phyloP scores from a whole-genome alignment of 2,113 vertebrate genomes.

The Periophthalmus modestus region DNA sequence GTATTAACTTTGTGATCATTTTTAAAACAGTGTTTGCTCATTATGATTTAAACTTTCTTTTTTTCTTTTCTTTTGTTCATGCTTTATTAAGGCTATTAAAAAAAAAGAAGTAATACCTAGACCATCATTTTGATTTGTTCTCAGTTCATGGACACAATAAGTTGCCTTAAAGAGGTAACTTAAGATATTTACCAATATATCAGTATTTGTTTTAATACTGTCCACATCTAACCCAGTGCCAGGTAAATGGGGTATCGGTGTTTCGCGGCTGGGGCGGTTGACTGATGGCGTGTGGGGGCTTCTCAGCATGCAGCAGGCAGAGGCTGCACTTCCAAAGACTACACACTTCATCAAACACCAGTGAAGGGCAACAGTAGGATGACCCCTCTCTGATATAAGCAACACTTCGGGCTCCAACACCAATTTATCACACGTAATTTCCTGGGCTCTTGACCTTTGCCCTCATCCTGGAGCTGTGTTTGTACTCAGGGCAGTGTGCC shows the following conservation, averaged over 20 bases:
- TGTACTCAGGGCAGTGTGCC: constrained; percentile 46
- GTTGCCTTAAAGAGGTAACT: background rate
- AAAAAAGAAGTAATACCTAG: no score
- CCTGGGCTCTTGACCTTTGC: constrained; percentile 58
- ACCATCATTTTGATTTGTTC: no score
- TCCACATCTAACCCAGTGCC: background rate
- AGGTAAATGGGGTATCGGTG: constrained; percentile 18
- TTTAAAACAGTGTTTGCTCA: no score
- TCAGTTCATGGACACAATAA: no score
- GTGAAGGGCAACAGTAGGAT: constrained; percentile 28
- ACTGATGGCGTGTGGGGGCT: constrained; percentile 32
- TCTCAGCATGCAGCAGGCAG: constrained; percentile 17
- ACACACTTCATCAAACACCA: constrained; percentile 48
- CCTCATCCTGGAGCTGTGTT: constrained; percentile 52
- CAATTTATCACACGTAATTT: constrained; percentile 63
- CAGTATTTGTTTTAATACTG: background rate
- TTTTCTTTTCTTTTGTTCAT: no score
- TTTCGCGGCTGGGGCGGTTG: constrained; percentile 25
- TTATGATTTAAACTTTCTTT: no score
- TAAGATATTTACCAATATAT: no score
- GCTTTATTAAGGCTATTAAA: no score
- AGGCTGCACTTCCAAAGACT: constrained; percentile 35
- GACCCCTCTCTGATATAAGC: constrained; percentile 42
- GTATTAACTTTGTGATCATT: no score
- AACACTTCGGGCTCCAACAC: constrained; percentile 25